A percentile compares a stretch with the other conserved stretches of the same genome.
phyloP scores from a whole-genome alignment of 2,888 invertebrate genomes.

The Gari tellinella region DNA sequence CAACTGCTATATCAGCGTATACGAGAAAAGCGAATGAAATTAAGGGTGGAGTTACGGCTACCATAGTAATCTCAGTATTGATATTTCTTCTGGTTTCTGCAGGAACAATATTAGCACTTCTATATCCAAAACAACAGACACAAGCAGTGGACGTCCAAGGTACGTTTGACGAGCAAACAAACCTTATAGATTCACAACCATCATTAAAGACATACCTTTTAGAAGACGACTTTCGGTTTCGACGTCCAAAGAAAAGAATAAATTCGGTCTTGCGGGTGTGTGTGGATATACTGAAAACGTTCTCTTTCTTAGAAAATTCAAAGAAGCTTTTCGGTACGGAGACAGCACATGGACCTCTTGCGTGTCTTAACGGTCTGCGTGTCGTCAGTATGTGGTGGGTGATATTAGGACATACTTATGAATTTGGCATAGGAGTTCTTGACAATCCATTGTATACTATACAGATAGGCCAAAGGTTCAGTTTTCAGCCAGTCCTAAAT shows the following conservation, averaged over 20 bases:
- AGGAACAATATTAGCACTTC: not conserved
- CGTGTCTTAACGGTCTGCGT: conserved; percentile 90
- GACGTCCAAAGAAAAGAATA: not conserved
- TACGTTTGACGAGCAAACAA: not conserved
- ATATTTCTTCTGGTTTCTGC: conserved; percentile 3
- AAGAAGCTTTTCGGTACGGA: conserved; percentile 58
- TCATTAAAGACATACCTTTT: conserved; percentile 14
- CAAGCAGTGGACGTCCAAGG: not conserved
- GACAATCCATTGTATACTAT: conserved; percentile 41
- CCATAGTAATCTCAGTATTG: not conserved
- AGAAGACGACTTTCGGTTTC: not conserved
- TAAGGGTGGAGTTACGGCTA: not conserved
- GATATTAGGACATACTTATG: conserved; percentile 75
- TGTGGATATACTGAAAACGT: conserved; percentile 36
- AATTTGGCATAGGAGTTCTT: conserved; percentile 27
- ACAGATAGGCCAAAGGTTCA: conserved; percentile 33
- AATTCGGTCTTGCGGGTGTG: not conserved
- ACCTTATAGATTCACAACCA: not conserved
- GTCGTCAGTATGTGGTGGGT: conserved; percentile 81
- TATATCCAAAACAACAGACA: not conserved
- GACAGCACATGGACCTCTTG: conserved; percentile 81
- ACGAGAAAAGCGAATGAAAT: not conserved
- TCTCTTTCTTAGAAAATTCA: conserved; percentile 61
- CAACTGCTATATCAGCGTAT: not conserved
- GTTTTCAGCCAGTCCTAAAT: conserved; percentile 74